Evolutionary conservation across 2,113 vertebrate species (phyloP), one percentile per base, ranked within the genome.

Genomic region (Nothobranchius kuhntae): DNA sequence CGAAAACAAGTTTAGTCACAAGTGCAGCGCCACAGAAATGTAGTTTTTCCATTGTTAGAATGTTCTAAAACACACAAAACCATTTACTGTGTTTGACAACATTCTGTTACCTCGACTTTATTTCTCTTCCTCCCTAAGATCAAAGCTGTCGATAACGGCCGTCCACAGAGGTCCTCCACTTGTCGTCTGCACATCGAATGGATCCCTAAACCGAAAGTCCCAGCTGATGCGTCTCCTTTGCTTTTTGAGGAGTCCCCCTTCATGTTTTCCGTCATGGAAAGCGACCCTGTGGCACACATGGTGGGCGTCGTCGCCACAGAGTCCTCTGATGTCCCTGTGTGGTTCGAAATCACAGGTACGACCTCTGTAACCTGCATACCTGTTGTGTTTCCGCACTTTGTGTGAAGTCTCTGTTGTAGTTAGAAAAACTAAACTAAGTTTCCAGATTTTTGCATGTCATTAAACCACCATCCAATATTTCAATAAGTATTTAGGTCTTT

Each of bases 281-380:
- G 94, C n/a, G 97, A 99, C 81, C 96, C 96, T 0, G 96, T 99
- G 55, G 94, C 96, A 53, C 96, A 99, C 89, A 99, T 99, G 98
- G 95, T 99, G 60, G 96, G 96, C 1, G 95, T 99, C 2, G 93
- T 99, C 65, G 86, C 94, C 82, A 95, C 96, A 5, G 96, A 99
- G 60, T 94, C 94, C 38, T 89, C 91, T 15, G 92, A 95, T 80
- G 91, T 89, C 26, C 92, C 94, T 0, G 92, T 97, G 51, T 99
- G 97, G 98, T 99, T 99, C 90, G 96, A 99, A 87, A 98, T 99
- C 92, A 95, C 91, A 71, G 97, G 98, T 99, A 93, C 82, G 83
- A 56, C 63, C 38, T 8, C 35, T 9, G 36, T 51, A 13, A 13
- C 17, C 1, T 48, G 5, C 13, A 0, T 0, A 36, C 64, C 57